Percentiles rank a stretch among this genome's conserved stretches.
Evolutionary conservation across 2,113 vertebrate genomes (phyloP).

Genomic region (Synodontis membranacea): DNA sequence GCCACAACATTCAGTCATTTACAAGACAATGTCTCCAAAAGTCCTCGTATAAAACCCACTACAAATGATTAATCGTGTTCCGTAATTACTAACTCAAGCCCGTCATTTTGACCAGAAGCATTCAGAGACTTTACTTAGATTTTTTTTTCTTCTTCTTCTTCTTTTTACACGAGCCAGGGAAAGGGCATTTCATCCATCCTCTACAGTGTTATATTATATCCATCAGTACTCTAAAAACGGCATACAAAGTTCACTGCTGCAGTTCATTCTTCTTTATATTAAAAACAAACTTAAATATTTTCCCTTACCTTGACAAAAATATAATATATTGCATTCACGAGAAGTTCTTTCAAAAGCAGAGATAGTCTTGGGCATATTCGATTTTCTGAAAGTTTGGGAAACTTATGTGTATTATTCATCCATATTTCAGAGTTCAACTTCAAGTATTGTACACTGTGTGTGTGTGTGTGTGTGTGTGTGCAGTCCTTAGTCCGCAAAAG

Average conservation of each 20-base stretch:
- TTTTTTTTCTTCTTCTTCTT: background rate
- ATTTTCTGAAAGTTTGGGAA: background rate
- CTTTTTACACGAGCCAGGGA: background rate
- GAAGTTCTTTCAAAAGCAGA: background rate
- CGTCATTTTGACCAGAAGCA: background rate
- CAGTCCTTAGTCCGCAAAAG: background rate
- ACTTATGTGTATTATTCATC: background rate
- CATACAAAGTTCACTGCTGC: background rate
- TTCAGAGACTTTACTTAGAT: background rate
- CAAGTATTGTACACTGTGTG: background rate
- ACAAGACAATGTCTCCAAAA: conserved; percentile 18
- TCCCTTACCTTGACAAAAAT: background rate
- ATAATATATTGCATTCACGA: background rate
- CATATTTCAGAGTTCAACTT: background rate
- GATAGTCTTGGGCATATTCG: background rate
- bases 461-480: background rate
- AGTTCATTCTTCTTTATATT: background rate
- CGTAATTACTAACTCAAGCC: conserved; percentile 12
- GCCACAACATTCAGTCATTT: conserved; percentile 4
- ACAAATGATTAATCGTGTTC: background rate
- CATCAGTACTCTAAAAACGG: background rate
- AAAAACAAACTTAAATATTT: background rate
- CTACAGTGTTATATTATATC: background rate
- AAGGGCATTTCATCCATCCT: background rate
- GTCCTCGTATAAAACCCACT: background rate